Base-by-base conservation (phyloP, 2,888 invertebrate genomes). In the Plagodis dolabraria region DNA sequence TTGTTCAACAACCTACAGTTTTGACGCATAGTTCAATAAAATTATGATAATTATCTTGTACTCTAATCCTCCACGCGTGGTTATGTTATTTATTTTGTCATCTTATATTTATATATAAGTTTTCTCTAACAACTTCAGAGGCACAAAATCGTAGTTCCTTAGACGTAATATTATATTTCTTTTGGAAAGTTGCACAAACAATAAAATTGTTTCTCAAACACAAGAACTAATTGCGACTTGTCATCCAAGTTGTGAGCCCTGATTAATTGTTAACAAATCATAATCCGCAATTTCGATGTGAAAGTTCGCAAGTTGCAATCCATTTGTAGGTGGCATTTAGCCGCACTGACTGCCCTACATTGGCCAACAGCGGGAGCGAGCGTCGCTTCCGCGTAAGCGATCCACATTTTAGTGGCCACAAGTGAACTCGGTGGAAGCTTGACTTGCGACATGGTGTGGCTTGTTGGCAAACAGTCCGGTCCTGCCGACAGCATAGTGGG, bases 331-430 rank as follows among this genome's bases (percentile, higher is more conserved):
- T 74, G 74, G 75, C 75, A 77, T 76, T 75, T 74, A 73, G 66
- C 63, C 60, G 74, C 67, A 68, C 67, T 63, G 70, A 71, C 64
- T 72, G 73, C 53, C 73, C 75, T 72, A 78, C 74, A 77, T 79
- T 77, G 72, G 71, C 68, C 75, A 77, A 79, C 68, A 60, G 59
- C 42, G 40, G 59, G 64, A 58, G 64, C 64, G 58, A 49, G 69
- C 40, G 42, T 61, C 67, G 72, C 72, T 80, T 76, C 78, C 78
- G 79, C 71, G 69, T 75, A 56, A 68, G 68, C 63, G 68, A 67
- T 71, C 68, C 69, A 71, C 65, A 69, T 70, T 72, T 74, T 74
- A 72, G 73, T 77, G 75, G 75, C 74, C 77, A 74, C 77, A 71
- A 70, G 69, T 70, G 69, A 73, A 65, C 65, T 64, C 67, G 69